phyloP scores from a whole-genome alignment of 2,888 invertebrate genomes.

The Tetrapedia diversipes region DNA sequence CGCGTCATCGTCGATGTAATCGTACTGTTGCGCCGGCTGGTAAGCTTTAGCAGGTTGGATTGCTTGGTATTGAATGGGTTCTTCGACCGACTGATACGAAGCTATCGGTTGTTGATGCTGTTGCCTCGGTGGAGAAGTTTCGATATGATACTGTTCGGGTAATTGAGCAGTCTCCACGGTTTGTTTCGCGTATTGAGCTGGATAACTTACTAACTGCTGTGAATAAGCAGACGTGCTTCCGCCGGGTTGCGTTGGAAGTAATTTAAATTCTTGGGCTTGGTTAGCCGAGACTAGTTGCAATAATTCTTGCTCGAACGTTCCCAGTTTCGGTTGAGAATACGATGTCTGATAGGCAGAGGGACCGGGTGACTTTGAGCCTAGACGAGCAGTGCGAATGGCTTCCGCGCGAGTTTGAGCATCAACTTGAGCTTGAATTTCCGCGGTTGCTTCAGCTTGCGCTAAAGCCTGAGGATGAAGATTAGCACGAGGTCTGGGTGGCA shows the following conservation, averaged over 20 bases:
- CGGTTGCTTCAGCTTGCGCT: slow-evolving; percentile 73
- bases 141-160: slow-evolving; percentile 79
- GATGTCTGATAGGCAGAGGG: slow-evolving; percentile 71
- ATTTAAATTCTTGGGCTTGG: slow-evolving; percentile 79
- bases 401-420: slow-evolving; percentile 75
- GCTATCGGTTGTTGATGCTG: slow-evolving; percentile 64
- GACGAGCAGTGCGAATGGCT: slow-evolving; percentile 67
- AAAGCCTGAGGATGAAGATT: slow-evolving; percentile 76
- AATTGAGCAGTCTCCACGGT: slow-evolving; percentile 60
- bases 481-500: slow-evolving; percentile 75
- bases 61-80: slow-evolving; percentile 66
- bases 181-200: slow-evolving; percentile 70
- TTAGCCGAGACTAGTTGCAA: slow-evolving; percentile 78
- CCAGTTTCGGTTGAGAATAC: slow-evolving; percentile 75
- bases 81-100: slow-evolving; percentile 68
- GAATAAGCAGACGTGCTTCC: slow-evolving; percentile 64
- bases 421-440: slow-evolving; percentile 74
- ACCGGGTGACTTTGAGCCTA: slow-evolving; percentile 68
- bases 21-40: slow-evolving; percentile 72
- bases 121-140: slow-evolving; percentile 74
- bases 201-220: slow-evolving; percentile 72
- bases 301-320: slow-evolving; percentile 79
- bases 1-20: slow-evolving; percentile 65
- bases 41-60: slow-evolving; percentile 62
- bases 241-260: slow-evolving; percentile 68